Conservation (phyloP, 2,797 vertebrate species). For the Leucoraja ocellata region DNA sequence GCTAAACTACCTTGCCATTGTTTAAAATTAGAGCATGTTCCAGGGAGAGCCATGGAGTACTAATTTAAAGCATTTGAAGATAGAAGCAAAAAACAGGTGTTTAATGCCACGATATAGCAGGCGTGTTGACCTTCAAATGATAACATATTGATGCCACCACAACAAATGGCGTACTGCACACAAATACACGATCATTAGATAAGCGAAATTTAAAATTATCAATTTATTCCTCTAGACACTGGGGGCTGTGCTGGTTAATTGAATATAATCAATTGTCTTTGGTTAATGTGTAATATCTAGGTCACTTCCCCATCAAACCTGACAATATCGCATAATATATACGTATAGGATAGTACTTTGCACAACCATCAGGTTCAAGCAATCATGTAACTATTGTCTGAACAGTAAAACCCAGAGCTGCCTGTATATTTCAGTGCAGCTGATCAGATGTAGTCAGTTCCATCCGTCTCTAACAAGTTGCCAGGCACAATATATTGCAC, state of each 20-base stretch:
- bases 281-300: background rate
- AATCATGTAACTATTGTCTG: background rate
- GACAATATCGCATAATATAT: background rate
- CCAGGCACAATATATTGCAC: background rate
- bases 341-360: background rate
- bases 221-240: background rate
- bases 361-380: background rate
- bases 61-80: background rate
- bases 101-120: background rate
- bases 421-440: no score
- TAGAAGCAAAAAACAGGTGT: background rate
- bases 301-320: background rate
- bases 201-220: background rate
- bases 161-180: slow-evolving; percentile 4
- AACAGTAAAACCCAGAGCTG: background rate
- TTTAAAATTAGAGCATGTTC: background rate
- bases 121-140: slow-evolving; percentile 22
- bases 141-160: slow-evolving; percentile 9
- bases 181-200: slow-evolving; percentile 9
- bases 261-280: slow-evolving; percentile 29
- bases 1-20: background rate
- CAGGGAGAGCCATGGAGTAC: no score
- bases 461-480: background rate
- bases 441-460: background rate
- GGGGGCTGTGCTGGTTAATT: slow-evolving; percentile 8